Evolutionary conservation across 2,113 vertebrate species (phyloP).

Genomic region (Siphamia tubifer): DNA sequence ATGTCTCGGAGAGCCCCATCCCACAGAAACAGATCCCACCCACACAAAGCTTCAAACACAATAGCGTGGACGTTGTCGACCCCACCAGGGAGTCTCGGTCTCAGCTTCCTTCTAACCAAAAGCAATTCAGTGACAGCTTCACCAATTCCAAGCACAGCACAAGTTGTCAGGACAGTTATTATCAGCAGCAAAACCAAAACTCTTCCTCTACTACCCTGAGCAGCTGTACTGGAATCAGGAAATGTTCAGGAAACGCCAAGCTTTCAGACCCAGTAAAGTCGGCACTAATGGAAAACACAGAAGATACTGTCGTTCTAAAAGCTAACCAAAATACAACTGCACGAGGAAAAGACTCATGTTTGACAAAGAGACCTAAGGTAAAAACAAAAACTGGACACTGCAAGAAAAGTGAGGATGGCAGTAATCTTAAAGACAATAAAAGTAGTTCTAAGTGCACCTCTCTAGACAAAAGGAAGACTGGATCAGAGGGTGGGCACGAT

Average conservation of each 20-base stretch:
- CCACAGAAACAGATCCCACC: conserved; percentile 24
- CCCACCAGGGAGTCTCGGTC: conserved; percentile 37
- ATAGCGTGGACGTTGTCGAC: conserved; percentile 5
- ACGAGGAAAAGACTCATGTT: conserved; percentile 68
- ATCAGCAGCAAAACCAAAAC: conserved; percentile 67
- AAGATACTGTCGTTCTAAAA: conserved; percentile 64
- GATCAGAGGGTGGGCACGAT: conserved; percentile 44
- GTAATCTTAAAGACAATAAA: conserved; percentile 43
- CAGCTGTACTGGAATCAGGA: neutral
- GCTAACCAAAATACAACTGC: conserved; percentile 57
- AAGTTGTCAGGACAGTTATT: conserved; percentile 22
- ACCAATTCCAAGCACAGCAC: conserved; percentile 28
- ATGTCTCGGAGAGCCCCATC: conserved; percentile 20
- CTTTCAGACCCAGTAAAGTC: conserved; percentile 70
- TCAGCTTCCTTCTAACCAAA: conserved; percentile 51
- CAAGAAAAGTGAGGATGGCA: conserved; percentile 46
- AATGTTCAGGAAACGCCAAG: conserved; percentile 68
- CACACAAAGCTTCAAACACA: conserved; percentile 32
- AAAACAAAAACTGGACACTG: conserved; percentile 81
- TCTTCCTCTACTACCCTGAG: conserved; percentile 19
- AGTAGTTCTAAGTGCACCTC: conserved; percentile 47
- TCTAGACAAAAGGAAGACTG: conserved; percentile 71
- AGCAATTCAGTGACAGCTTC: conserved; percentile 20
- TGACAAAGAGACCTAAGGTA: conserved; percentile 82
- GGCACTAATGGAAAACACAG: neutral